Base-by-base conservation (phyloP, 2,113 vertebrate species). In the Prionailurus viverrinus region DNA sequence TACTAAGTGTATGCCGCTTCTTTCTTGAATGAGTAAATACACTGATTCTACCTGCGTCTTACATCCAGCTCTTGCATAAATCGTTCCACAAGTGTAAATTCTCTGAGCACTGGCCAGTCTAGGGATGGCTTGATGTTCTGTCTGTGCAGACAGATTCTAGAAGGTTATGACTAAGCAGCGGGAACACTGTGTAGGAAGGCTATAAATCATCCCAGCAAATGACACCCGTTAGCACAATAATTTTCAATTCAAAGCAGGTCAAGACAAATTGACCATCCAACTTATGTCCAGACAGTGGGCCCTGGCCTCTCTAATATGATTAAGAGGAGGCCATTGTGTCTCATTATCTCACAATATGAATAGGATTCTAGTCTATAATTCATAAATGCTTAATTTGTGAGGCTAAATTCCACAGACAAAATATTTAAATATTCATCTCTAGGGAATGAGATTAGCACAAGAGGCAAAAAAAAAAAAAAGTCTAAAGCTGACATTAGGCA, bases 391-490 rank as follows among this genome's bases (percentile, higher is more conserved):
- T n/a, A 61, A 63, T 55, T 39, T 8, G 18, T 45, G 48, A 87
- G 19, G 19, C 41, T 90, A 58, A 82, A 39, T 23, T 16, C 74
- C 51, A 65, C 71, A 45, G 41, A 94, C 10, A 76, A 85, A 85
- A 95, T 15, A 39, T 36, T 65, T 71, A 68, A 85, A 58, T 94
- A 94, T 86, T 86, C 51, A 88, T 81, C 53, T 63, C 53, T 39
- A 21, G 29, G 15, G 5, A 93, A 83, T 48, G 29, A 71, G 39
- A 68, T 66, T 66, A 87, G 27, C 68, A 65, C n/a, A 79, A 74
- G 23, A 41, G 53, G 23, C 18, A 16, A 6, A 74, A 58, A 58
- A 19, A 55, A 6, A 74, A 36, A 51, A 63, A 18, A 66, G 19
- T 80, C 51, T 87, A 31, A 83, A 96, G 87, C 4, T 18, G 7